Percentiles rank a stretch among this genome's conserved stretches.
Evolutionary conservation across 2,888 invertebrate genomes (phyloP).

Genomic region (Aleiodes testaceus): DNA sequence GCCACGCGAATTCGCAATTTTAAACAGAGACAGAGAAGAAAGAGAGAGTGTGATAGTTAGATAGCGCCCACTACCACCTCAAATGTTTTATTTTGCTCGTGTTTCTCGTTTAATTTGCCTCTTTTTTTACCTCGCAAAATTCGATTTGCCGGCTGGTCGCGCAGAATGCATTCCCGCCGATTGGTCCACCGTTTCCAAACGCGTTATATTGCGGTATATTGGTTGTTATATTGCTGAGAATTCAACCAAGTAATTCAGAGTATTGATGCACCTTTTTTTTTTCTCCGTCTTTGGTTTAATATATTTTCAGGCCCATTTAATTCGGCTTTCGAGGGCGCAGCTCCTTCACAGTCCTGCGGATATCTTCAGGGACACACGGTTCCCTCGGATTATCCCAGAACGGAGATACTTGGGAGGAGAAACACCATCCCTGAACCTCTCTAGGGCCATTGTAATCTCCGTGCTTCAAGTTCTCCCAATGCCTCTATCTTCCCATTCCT

Average conservation of each 20-base stretch:
- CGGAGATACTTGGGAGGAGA: conserved; percentile 40
- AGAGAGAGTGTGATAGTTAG: not conserved
- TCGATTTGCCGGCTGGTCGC: conserved; percentile 44
- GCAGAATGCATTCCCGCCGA: conserved; percentile 35
- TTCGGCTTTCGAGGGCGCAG: conserved; percentile 3
- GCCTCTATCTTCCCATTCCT: conserved; percentile 21
- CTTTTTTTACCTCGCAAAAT: conserved; percentile 36
- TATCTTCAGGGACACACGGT: conserved; percentile 49
- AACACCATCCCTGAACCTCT: conserved; percentile 48
- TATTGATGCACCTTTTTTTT: too few species aligned
- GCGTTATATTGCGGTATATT: conserved; percentile 28
- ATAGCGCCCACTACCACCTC: not conserved
- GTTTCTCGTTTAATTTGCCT: conserved; percentile 13
- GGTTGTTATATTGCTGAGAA: not conserved
- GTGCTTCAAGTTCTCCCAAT: conserved; percentile 3
- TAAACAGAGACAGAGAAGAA: not conserved
- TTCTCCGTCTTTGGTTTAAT: too few species aligned
- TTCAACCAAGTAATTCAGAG: too few species aligned
- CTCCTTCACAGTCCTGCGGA: not conserved
- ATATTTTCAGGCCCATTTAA: conserved; percentile 33
- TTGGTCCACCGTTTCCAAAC: not conserved
- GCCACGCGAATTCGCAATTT: conserved; percentile 38
- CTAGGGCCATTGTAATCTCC: conserved; percentile 51
- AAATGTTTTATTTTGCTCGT: not conserved
- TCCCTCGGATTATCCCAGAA: conserved; percentile 48